Conservation (phyloP, 1,140 invertebrate species). For the Panagrolaimus sp. region DNA sequence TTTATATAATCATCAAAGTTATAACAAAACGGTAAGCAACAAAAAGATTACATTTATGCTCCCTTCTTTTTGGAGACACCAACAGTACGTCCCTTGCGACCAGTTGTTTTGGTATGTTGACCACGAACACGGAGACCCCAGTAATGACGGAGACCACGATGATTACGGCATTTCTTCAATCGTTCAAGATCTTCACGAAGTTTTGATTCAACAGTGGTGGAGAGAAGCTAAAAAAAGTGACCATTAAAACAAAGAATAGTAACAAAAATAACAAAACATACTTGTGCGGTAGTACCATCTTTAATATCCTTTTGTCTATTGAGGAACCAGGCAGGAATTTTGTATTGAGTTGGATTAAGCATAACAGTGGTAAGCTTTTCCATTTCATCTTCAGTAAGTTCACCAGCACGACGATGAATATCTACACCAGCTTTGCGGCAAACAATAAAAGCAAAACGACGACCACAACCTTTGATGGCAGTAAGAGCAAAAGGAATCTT, state of each 20-base stretch:
- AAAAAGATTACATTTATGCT: slow-evolving; percentile 28
- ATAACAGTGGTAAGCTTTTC: slow-evolving; percentile 97
- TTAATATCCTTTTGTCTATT: slow-evolving; percentile 99
- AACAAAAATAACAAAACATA: slow-evolving; percentile 54
- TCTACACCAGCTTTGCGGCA: slow-evolving; percentile 97
- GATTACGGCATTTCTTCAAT: slow-evolving; percentile 91
- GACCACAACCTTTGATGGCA: slow-evolving; percentile 94
- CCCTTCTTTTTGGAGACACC: slow-evolving; percentile 60
- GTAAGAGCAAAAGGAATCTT: slow-evolving; percentile 98
- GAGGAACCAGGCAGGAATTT: slow-evolving; percentile 98
- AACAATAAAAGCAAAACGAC: slow-evolving; percentile 90
- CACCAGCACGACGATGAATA: slow-evolving; percentile 90
- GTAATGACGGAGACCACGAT: slow-evolving; percentile 88
- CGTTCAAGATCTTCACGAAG: slow-evolving; percentile 95
- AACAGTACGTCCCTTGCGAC: slow-evolving; percentile 91
- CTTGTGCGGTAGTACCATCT: slow-evolving; percentile 93
- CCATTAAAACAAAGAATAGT: not conserved
- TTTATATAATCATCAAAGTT: slow-evolving; percentile 6
- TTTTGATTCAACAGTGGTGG: slow-evolving; percentile 85
- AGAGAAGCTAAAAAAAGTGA: slow-evolving; percentile 66
- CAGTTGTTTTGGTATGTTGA: slow-evolving; percentile 97
- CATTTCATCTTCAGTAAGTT: slow-evolving; percentile 87
- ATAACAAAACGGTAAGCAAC: slow-evolving; percentile 4
- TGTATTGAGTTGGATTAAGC: slow-evolving; percentile 92
- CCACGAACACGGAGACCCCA: slow-evolving; percentile 94